Evolutionary conservation across 2,113 vertebrate genomes (phyloP).

Genomic region (Tonatia bakeri): DNA sequence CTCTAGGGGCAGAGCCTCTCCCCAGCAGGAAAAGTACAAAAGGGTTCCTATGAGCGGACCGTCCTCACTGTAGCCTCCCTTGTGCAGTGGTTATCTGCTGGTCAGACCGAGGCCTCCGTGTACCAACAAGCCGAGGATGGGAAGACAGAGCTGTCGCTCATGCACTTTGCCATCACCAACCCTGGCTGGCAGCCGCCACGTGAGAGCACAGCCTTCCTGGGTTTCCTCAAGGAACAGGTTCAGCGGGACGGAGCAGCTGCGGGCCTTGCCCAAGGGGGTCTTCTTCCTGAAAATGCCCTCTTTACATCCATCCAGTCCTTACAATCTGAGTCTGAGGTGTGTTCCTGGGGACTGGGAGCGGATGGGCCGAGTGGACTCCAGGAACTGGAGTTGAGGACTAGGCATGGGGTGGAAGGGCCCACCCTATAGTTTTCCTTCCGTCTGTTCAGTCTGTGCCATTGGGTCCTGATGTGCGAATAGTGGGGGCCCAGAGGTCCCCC

Average conservation of each 20-base stretch:
- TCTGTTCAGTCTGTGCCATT: not conserved
- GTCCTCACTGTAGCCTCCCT: not conserved
- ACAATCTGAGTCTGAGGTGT: conserved; percentile 91
- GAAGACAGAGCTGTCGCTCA: conserved; percentile 97
- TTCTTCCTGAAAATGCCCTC: conserved; percentile 84
- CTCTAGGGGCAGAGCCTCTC: not conserved
- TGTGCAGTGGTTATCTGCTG: conserved; percentile 93
- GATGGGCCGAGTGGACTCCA: not conserved
- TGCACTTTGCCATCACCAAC: conserved; percentile 99
- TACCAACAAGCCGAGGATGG: conserved; percentile 98
- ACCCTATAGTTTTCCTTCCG: not conserved
- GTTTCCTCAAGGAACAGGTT: conserved; percentile 95
- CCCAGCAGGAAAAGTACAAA: not conserved
- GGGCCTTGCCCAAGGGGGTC: conserved; percentile 80
- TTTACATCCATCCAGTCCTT: conserved; percentile 89
- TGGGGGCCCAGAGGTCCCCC: not conserved
- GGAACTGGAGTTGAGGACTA: not conserved
- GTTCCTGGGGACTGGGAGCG: not conserved
- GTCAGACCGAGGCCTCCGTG: conserved; percentile 96
- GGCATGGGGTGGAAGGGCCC: not conserved
- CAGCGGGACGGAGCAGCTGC: conserved; percentile 89
- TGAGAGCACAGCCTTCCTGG: conserved; percentile 96
- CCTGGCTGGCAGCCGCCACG: conserved; percentile 97
- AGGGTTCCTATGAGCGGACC: not conserved
- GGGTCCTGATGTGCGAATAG: not conserved